Conservation (phyloP, 2,113 vertebrate species). For the Lagopus muta region DNA sequence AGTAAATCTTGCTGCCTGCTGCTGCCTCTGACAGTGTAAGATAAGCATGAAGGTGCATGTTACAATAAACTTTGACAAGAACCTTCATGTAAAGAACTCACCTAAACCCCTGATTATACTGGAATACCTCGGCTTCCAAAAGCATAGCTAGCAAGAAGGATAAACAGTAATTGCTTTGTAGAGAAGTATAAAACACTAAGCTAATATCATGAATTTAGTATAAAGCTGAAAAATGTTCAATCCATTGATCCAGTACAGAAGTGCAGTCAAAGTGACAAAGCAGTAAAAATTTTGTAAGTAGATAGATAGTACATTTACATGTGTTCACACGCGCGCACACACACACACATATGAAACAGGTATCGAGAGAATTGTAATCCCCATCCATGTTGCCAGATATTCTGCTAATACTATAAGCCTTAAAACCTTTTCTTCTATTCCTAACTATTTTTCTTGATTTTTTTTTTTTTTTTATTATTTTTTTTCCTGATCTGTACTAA, state of each 20-base stretch:
- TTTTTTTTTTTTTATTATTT: not conserved
- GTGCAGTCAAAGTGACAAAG: not conserved
- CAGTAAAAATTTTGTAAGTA: not conserved
- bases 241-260: not conserved
- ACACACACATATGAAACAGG: not conserved
- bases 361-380: not conserved
- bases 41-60: conserved; percentile 37
- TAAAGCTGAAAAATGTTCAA: conserved; percentile 40
- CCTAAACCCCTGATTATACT: conserved; percentile 51
- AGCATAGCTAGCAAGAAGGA: conserved; percentile 16
- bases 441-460: not conserved
- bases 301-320: not conserved
- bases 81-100: not conserved
- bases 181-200: conserved; percentile 43
- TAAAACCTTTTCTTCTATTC: not conserved
- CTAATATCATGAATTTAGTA: conserved; percentile 27
- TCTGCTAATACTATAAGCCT: not conserved
- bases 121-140: conserved; percentile 49
- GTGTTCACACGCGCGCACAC: no score
- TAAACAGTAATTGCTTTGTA: conserved; percentile 61
- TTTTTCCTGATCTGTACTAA: not conserved
- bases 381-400: not conserved
- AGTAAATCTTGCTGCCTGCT: conserved; percentile 39
- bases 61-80: not conserved
- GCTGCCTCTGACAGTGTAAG: not conserved